phyloP scores from a whole-genome alignment of 2,797 vertebrate species.

The Oryzias dopingdopingensis region DNA sequence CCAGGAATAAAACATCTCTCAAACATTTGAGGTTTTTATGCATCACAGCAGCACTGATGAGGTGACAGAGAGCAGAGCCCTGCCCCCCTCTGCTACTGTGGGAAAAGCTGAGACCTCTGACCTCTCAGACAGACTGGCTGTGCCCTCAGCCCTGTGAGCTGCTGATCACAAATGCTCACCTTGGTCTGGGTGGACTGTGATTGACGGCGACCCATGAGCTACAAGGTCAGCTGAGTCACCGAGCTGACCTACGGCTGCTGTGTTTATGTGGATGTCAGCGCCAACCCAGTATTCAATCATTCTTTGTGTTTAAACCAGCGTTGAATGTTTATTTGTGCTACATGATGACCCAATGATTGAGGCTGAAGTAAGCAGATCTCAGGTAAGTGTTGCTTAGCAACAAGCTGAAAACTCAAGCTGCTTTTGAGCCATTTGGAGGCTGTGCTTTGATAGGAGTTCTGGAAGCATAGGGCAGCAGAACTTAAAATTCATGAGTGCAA shows the following conservation, averaged over 20 bases:
- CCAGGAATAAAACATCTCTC: slow-evolving; percentile 20
- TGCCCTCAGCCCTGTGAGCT: slow-evolving; percentile 32
- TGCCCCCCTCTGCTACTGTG: slow-evolving; percentile 61
- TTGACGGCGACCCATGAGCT: slow-evolving; percentile 49
- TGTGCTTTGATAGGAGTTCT: slow-evolving; percentile 3
- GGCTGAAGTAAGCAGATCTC: slow-evolving; percentile 24
- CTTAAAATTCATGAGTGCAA: slow-evolving; percentile 21
- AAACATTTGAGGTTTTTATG: slow-evolving; percentile 29
- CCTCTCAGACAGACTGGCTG: slow-evolving; percentile 51
- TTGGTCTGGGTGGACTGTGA: slow-evolving; percentile 57
- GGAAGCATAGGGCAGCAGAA: slow-evolving; percentile 7
- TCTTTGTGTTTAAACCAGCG: slow-evolving; percentile 7
- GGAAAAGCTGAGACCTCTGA: slow-evolving; percentile 68
- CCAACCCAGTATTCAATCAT: neutral
- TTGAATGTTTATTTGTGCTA: neutral
- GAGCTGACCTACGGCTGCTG: slow-evolving; percentile 22
- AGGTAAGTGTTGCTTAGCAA: slow-evolving; percentile 63
- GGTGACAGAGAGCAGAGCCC: slow-evolving; percentile 69
- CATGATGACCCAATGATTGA: slow-evolving; percentile 14
- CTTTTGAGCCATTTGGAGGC: slow-evolving; percentile 25
- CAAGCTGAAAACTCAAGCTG: slow-evolving; percentile 29
- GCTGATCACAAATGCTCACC: slow-evolving; percentile 70
- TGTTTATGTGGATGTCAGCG: slow-evolving; percentile 24
- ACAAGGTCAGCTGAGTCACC: slow-evolving; percentile 44
- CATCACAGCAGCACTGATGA: slow-evolving; percentile 41